phyloP scores from a whole-genome alignment of 2,797 vertebrate genomes.

The Sparidentex hasta region DNA sequence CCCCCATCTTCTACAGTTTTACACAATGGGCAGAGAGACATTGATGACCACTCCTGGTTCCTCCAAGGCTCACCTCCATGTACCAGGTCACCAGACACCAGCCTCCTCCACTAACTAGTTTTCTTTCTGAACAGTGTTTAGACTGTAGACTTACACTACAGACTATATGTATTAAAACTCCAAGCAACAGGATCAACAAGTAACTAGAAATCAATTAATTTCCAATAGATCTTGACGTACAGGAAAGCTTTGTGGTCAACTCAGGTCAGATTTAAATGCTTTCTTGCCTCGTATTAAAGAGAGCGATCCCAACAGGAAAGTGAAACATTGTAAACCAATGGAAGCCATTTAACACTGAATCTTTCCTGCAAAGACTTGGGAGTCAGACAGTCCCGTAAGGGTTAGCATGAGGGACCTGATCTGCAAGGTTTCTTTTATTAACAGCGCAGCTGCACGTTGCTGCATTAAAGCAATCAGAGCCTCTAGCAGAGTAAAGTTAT shows the following conservation, averaged over 20 bases:
- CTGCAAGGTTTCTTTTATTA: background rate
- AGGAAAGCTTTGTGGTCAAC: too few species aligned
- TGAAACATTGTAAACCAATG: too few species aligned
- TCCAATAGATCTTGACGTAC: background rate
- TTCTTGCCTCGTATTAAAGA: background rate
- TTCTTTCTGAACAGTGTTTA: background rate
- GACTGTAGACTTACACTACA: constrained; percentile 8
- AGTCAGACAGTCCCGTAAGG: too few species aligned
- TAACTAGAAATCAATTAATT: background rate
- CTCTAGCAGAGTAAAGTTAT: background rate
- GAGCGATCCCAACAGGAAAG: too few species aligned
- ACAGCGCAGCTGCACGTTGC: background rate
- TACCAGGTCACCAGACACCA: constrained; percentile 65
- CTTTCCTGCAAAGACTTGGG: too few species aligned
- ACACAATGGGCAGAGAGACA: constrained; percentile 12
- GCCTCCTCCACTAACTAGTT: background rate
- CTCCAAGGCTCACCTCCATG: constrained; percentile 13
- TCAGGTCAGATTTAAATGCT: background rate
- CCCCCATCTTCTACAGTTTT: background rate
- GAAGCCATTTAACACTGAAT: too few species aligned
- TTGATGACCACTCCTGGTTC: constrained; percentile 52
- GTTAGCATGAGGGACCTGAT: background rate
- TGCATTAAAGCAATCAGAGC: background rate
- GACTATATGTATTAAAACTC: background rate
- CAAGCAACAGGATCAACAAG: background rate